phyloP scores from a whole-genome alignment of 2,888 invertebrate genomes.

The Cabera pusaria region DNA sequence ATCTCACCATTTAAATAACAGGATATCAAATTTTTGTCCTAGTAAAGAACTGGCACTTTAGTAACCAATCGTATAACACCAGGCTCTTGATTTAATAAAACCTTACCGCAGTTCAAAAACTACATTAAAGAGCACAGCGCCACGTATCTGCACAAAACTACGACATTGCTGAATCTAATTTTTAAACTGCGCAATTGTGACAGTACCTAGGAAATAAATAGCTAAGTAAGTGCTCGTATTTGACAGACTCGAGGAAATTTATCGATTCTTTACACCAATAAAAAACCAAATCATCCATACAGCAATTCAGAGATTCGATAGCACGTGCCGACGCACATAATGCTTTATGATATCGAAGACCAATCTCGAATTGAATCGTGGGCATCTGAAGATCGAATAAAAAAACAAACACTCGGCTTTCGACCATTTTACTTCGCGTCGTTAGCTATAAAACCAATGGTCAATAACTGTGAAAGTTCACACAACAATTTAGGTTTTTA shows the following conservation, averaged over 20 bases:
- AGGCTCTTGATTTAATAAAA: no score
- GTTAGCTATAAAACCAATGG: conserved; percentile 63
- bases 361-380: conserved; percentile 45
- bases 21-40: no score
- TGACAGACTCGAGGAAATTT: conserved; percentile 15
- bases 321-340: conserved; percentile 70
- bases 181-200: no score
- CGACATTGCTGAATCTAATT: no score
- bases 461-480: conserved; percentile 81
- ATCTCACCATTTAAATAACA: no score
- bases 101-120: no score
- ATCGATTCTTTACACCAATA: conserved; percentile 27
- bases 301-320: conserved; percentile 33
- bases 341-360: conserved; percentile 44
- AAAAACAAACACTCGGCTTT: conserved; percentile 49
- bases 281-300: conserved; percentile 30
- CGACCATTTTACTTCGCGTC: conserved; percentile 43
- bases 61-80: no score
- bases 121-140: no score
- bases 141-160: no score
- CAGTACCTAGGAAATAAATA: no score
- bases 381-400: conserved; percentile 47
- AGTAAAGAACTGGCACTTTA: no score
- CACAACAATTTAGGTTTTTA: conserved; percentile 80
- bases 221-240: no score